These are phyloP conservation scores for Serilophus lunatus DNA, from an alignment of 2,113 vertebrate species.

Conservation along the genomic window DNA sequence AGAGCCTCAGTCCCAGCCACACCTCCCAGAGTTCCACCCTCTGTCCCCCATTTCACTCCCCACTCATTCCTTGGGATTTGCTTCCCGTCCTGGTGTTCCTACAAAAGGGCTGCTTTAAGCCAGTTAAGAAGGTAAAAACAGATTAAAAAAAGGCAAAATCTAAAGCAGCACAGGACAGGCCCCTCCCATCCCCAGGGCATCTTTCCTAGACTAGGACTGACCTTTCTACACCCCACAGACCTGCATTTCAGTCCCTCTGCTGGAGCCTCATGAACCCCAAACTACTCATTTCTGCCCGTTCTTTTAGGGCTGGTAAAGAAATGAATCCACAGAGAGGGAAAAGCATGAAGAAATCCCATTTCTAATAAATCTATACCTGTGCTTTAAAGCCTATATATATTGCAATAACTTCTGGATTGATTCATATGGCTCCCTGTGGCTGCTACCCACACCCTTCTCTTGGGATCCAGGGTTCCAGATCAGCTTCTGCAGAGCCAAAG, in stretches of 20 bases:
- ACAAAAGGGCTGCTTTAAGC: background rate
- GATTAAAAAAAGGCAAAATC: background rate
- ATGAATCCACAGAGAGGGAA: background rate
- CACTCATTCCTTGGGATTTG: background rate
- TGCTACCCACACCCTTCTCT: background rate
- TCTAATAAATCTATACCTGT: background rate
- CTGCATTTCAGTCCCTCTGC: background rate
- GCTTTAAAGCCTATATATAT: background rate
- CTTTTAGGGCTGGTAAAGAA: background rate
- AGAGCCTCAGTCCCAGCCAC: background rate
- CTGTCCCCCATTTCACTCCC: background rate
- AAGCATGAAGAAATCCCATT: background rate
- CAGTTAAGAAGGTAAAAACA: background rate
- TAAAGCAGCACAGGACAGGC: background rate
- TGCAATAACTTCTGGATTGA: background rate
- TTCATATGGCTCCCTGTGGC: background rate
- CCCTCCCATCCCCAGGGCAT: background rate
- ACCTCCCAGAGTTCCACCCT: background rate
- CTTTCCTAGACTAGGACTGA: background rate
- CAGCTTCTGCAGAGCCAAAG: background rate
- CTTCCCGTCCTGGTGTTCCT: background rate
- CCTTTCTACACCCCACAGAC: background rate
- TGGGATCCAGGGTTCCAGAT: background rate
- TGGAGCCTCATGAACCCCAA: background rate
- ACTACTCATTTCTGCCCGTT: background rate